Conservation (phyloP, 2,113 vertebrate species). For the Hyperopisus bebe region DNA sequence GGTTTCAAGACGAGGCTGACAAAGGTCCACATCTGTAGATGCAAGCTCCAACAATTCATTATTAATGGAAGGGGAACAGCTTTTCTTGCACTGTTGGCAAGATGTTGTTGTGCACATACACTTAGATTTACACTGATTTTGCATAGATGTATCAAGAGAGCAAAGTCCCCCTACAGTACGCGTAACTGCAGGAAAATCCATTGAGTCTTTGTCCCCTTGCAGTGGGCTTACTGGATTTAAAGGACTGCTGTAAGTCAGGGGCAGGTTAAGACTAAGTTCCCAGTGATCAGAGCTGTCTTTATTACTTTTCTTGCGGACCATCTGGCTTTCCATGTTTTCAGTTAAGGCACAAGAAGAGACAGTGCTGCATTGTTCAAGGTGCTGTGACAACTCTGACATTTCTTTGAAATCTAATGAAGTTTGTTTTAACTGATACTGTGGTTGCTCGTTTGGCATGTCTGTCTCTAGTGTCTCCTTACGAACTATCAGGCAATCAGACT, state of each 20-base stretch:
- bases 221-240: constrained; percentile 40
- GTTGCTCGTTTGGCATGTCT: constrained; percentile 32
- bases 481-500: constrained; percentile 24
- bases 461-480: background rate
- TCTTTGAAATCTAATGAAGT: constrained; percentile 58
- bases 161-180: constrained; percentile 35
- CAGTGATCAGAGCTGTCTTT: constrained; percentile 38
- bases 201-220: constrained; percentile 29
- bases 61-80: background rate
- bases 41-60: background rate
- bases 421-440: constrained; percentile 56
- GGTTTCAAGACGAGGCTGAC: constrained; percentile 36
- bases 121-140: constrained; percentile 12
- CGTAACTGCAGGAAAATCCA: constrained; percentile 31
- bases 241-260: constrained; percentile 39
- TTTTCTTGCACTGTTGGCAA: constrained; percentile 33
- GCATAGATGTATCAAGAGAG: constrained; percentile 34
- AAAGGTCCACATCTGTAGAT: constrained; percentile 35
- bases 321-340: constrained; percentile 41
- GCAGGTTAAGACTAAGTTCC: constrained; percentile 38
- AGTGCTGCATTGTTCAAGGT: constrained; percentile 50
- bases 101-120: constrained; percentile 31
- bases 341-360: constrained; percentile 52
- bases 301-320: constrained; percentile 37
- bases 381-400: constrained; percentile 48